Percentiles rank a stretch among this genome's conserved stretches.
These are phyloP conservation scores for Drosophila repletoides DNA, from an alignment of 1,140 invertebrate species.

Conservation along the genomic window DNA sequence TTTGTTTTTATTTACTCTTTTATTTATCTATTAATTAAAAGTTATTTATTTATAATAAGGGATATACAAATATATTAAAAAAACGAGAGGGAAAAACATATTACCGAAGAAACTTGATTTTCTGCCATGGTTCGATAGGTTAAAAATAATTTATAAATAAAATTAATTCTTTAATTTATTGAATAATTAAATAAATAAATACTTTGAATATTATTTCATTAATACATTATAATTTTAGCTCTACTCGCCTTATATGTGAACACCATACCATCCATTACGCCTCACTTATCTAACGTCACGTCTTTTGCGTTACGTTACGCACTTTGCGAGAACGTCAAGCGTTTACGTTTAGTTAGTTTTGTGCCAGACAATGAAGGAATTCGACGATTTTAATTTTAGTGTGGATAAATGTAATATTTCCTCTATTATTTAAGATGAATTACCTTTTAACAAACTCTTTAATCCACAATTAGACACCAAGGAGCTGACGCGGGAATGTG, in stretches of 20 bases:
- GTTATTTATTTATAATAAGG: no score
- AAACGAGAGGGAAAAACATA: no score
- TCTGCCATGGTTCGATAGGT: no score
- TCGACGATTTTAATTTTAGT: conserved; percentile 76
- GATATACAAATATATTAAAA: no score
- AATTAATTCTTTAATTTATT: no score
- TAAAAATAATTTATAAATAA: no score
- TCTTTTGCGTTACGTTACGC: background rate
- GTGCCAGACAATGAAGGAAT: conserved; percentile 62
- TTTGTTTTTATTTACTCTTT: no score
- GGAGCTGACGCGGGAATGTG: conserved; percentile 90
- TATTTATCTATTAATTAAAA: no score
- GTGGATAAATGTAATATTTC: conserved; percentile 69
- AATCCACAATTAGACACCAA: conserved; percentile 87
- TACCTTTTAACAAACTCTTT: background rate
- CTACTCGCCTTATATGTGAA: background rate
- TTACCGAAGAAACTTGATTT: no score
- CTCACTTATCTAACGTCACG: no score
- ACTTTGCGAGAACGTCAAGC: background rate
- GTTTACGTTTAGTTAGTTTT: conserved; percentile 8
- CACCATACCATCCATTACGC: conserved; percentile 13
- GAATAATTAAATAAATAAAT: no score
- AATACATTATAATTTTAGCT: background rate
- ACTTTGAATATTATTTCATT: no score
- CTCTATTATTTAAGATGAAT: background rate